Percentiles rank a stretch among this genome's conserved stretches.
Evolutionary conservation across 2,797 vertebrate genomes (phyloP).

Genomic region (Thalassophryne amazonica): DNA sequence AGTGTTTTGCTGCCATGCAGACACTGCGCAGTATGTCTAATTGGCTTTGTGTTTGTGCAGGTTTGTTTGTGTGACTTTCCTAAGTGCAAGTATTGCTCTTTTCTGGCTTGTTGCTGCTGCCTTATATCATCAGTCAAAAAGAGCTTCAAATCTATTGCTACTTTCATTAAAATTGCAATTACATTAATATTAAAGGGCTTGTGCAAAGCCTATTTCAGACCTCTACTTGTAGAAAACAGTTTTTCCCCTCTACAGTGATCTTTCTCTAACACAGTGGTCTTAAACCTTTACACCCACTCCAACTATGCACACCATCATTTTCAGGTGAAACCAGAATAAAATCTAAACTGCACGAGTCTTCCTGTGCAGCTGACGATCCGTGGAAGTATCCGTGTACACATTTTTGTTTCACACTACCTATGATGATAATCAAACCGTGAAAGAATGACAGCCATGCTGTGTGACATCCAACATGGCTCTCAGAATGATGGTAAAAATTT

Average conservation of each 20-base stretch:
- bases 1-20: too few species aligned
- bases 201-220: background rate
- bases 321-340: background rate
- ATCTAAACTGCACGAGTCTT: background rate
- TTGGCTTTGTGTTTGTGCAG: constrained; percentile 12
- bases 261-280: constrained; percentile 2
- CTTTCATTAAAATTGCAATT: constrained; percentile 27
- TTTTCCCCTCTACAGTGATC: too few species aligned
- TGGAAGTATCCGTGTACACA: constrained; percentile 8
- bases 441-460: constrained; percentile 25
- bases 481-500: constrained; percentile 26
- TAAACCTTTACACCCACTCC: background rate
- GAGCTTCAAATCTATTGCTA: constrained; percentile 33
- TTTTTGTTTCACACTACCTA: constrained; percentile 5
- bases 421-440: constrained; percentile 30
- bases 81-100: constrained; percentile 7
- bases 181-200: background rate
- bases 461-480: constrained; percentile 18
- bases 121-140: constrained; percentile 51
- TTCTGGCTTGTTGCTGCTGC: constrained; percentile 29
- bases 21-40: too few species aligned
- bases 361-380: constrained; percentile 7
- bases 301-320: constrained; percentile 1
- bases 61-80: constrained; percentile 19
- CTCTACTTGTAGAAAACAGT: background rate